These are phyloP conservation scores for Pogonophryne albipinna DNA, from an alignment of 2,797 vertebrate genomes.

Conservation along the genomic window DNA sequence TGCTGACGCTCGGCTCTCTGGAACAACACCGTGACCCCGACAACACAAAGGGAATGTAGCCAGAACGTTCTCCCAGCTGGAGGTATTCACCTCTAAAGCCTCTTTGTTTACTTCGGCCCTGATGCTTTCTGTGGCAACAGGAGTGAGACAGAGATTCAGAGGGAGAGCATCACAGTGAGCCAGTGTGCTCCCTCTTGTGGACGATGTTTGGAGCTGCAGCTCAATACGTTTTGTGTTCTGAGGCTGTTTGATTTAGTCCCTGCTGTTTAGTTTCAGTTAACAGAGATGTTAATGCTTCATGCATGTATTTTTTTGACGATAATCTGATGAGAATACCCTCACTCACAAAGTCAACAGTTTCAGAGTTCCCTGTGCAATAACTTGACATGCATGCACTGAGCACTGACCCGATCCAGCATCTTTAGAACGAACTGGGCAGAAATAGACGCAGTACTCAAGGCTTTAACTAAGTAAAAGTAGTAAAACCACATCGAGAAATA, in stretches of 20 bases:
- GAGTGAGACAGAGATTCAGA: background rate
- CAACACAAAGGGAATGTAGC: slow-evolving; percentile 70
- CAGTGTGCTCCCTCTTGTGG: slow-evolving; percentile 59
- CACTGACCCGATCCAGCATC: background rate
- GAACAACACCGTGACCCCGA: slow-evolving; percentile 66
- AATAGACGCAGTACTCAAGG: too few species aligned
- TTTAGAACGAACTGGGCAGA: background rate
- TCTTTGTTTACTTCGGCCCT: slow-evolving; percentile 55
- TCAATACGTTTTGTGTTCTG: background rate
- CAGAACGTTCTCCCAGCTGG: slow-evolving; percentile 67
- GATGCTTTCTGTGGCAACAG: slow-evolving; percentile 2
- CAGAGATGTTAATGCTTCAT: background rate
- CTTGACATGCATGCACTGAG: background rate
- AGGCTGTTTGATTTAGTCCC: background rate
- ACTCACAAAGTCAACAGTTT: background rate
- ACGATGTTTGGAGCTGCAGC: slow-evolving; percentile 17
- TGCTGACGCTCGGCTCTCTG: slow-evolving; percentile 76
- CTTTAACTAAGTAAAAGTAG: too few species aligned
- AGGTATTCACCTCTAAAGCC: slow-evolving; percentile 64
- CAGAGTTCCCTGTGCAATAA: background rate
- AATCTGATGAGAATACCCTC: background rate
- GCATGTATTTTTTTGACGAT: background rate
- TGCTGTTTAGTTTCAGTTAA: background rate
- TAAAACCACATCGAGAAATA: too few species aligned
- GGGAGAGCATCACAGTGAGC: slow-evolving; percentile 7